These are phyloP conservation scores for Lasioglossum leucozonium DNA, from an alignment of 2,888 invertebrate species.

Conservation along the genomic window DNA sequence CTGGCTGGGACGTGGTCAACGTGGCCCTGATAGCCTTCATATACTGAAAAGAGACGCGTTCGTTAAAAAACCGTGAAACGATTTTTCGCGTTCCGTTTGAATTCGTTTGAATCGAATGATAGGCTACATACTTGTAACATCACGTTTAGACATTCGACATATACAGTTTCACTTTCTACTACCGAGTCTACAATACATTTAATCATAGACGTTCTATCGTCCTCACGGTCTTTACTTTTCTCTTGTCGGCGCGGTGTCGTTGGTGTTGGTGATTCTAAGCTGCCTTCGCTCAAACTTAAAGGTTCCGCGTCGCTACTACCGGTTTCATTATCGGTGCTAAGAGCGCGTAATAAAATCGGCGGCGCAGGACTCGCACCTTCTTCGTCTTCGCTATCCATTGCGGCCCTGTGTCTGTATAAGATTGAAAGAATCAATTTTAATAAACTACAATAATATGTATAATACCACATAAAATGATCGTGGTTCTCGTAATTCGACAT, in stretches of 20 bases:
- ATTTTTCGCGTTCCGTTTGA: not conserved
- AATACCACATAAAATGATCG: conserved; percentile 44
- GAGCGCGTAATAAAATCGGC: conserved; percentile 81
- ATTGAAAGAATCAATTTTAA: not conserved
- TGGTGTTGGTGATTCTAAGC: conserved; percentile 83
- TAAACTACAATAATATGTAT: too few relatives aligned
- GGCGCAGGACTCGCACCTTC: conserved; percentile 82
- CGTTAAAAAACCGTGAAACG: conserved; percentile 16
- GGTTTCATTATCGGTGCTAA: conserved; percentile 83
- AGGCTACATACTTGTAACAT: conserved; percentile 90
- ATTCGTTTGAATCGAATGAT: not conserved
- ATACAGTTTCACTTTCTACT: conserved; percentile 95
- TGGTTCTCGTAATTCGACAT: not conserved
- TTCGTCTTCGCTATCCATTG: conserved; percentile 83
- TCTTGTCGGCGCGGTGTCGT: conserved; percentile 83
- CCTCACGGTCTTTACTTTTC: conserved; percentile 88
- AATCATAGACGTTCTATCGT: conserved; percentile 93
- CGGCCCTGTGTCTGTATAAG: conserved; percentile 78
- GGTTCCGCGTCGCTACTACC: conserved; percentile 84
- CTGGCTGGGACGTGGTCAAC: conserved; percentile 94
- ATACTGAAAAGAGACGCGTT: conserved; percentile 88
- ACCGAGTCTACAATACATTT: conserved; percentile 95
- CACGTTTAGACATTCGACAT: conserved; percentile 95
- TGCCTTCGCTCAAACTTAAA: conserved; percentile 82
- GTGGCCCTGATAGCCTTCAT: conserved; percentile 96